Conservation (phyloP, 2,113 vertebrate genomes). For the Ifrita kowaldi region DNA sequence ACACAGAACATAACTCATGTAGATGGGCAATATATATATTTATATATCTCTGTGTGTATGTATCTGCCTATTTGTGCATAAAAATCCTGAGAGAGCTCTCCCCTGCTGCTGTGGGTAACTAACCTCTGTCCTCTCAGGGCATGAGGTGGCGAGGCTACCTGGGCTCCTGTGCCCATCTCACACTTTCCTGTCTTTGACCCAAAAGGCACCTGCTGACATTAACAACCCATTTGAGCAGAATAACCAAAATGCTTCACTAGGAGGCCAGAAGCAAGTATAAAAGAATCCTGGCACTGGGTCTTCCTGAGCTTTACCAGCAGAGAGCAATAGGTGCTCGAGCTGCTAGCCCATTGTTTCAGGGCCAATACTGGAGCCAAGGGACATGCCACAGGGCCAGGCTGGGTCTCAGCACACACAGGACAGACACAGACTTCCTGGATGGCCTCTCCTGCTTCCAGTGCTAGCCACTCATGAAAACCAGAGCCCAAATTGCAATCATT, state of each 20-base stretch:
- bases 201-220: neutral
- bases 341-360: neutral
- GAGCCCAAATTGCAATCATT: neutral
- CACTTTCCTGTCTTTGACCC: neutral
- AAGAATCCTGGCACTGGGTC: neutral
- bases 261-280: neutral
- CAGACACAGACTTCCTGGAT: neutral
- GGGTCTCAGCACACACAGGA: neutral
- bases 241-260: neutral
- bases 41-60: accelerated
- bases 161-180: neutral
- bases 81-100: neutral
- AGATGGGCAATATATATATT: neutral
- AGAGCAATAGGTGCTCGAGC: neutral
- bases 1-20: neutral
- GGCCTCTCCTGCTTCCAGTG: neutral
- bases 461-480: neutral
- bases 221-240: neutral
- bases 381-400: neutral
- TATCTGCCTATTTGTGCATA: neutral
- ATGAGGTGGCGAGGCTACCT: neutral
- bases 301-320: neutral
- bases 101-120: neutral
- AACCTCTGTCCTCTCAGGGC: neutral
- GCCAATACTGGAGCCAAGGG: neutral